Base-by-base conservation (phyloP, 2,888 invertebrate species). In the Rhamphomyia laevipes region DNA sequence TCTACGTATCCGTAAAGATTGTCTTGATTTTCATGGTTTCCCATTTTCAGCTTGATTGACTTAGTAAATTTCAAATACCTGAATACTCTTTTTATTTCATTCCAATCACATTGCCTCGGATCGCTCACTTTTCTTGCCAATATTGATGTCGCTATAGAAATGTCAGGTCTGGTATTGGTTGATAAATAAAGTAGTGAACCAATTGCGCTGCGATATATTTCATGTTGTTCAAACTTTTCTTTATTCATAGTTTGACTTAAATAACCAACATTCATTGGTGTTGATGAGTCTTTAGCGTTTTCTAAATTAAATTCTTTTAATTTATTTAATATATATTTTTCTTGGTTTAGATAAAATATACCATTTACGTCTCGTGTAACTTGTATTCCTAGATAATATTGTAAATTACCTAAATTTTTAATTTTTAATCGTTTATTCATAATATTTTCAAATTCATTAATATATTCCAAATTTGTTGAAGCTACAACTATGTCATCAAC, bases 181-280 rank as follows among this genome's bases (percentile, higher is more conserved):
- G 55, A 51, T 3, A 59, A 38, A 43, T 58, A 58, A 9, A 58
- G 40, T 4, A 59, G 45, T n/a, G 47, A 33, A 30, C 58, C 56
- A 49, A 59, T 55, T 15, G 57, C 23, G 38, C 47, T 51, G 18
- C 55, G 53, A 44, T 58, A 58, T 10, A 35, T 12, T 41, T 44
- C 49, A 37, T 51, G 47, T 16, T 21, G 23, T 47, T 38, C 35
- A 11, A 48, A 21, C n/a, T 12, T 3, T 3, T n/a, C 13, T 18
- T 13, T 6, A 11, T 16, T 38, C 18, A n/a, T 30, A 13, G 16
- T 17, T 48, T 43, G n/a, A 13, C 35, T 21, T 35, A 35, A 35
- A n/a, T 48, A 42, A 16, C 41, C 44, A 11, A 37, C 18, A 21
- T 52, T 47, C 46, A 52, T 17, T 23, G 50, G 52, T n/a, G 44